These are phyloP conservation scores for Girardinichthys multiradiatus DNA, from an alignment of 2,113 vertebrate species.

Conservation along the genomic window DNA sequence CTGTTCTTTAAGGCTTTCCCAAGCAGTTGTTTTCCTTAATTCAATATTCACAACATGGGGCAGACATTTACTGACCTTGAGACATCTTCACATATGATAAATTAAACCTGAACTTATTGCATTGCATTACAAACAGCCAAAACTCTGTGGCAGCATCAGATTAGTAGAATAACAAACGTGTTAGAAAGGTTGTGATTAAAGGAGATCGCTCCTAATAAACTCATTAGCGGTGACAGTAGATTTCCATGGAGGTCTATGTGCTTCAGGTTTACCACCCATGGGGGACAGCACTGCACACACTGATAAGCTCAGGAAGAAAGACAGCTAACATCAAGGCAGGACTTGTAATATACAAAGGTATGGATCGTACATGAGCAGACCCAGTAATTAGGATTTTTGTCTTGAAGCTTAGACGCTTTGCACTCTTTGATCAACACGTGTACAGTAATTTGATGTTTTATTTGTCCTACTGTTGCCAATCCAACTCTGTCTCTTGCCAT, in stretches of 20 bases:
- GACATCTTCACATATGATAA: neutral
- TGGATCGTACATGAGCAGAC: neutral
- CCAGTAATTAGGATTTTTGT: neutral
- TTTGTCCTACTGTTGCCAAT: neutral
- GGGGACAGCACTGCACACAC: constrained; percentile 11
- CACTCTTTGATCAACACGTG: neutral
- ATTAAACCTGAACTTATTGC: neutral
- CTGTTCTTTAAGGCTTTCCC: neutral
- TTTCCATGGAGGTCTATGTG: constrained; percentile 24
- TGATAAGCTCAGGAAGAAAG: constrained; percentile 34
- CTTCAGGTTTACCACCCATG: constrained; percentile 22
- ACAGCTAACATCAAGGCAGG: constrained; percentile 12
- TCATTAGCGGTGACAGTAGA: constrained; percentile 23
- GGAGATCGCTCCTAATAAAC: constrained; percentile 28
- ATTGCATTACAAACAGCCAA: neutral
- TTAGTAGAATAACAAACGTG: constrained; percentile 16
- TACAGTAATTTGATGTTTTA: neutral
- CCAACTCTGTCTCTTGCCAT: neutral
- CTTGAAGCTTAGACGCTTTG: neutral
- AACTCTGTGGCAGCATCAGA: neutral
- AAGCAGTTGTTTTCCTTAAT: neutral
- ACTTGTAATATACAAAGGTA: constrained; percentile 1
- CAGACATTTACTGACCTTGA: neutral
- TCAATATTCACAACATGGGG: neutral
- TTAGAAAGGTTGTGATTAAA: constrained; percentile 5